phyloP scores from a whole-genome alignment of 2,888 invertebrate genomes.

The Muschampia plurimacula region DNA sequence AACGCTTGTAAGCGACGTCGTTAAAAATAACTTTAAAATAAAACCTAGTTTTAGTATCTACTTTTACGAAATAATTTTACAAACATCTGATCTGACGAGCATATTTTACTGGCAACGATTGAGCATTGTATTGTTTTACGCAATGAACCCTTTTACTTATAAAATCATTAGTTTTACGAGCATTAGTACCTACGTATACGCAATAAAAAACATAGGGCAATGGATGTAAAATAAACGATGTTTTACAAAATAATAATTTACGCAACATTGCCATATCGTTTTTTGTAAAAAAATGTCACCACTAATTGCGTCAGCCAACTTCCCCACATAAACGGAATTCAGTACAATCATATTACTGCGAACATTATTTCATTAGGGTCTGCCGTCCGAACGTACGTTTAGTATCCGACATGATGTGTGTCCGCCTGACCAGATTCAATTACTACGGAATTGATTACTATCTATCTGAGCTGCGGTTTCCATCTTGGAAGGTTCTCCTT shows the following conservation, averaged over 20 bases:
- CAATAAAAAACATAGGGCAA: no score
- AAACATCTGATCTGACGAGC: no score
- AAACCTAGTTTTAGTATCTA: no score
- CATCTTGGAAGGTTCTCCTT: slow-evolving; percentile 51
- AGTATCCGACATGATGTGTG: slow-evolving; percentile 61
- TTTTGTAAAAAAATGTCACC: not conserved
- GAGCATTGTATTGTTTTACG: no score
- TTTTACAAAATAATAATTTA: not conserved
- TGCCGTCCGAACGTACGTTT: slow-evolving; percentile 24
- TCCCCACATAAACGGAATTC: slow-evolving; percentile 21
- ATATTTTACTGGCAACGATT: no score
- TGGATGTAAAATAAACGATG: no score
- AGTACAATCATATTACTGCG: slow-evolving; percentile 56
- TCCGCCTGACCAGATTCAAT: slow-evolving; percentile 76
- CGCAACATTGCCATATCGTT: not conserved
- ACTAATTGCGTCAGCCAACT: slow-evolving; percentile 16
- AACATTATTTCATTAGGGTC: slow-evolving; percentile 14
- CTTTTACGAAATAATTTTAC: no score
- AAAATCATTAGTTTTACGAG: no score
- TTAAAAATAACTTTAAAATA: no score
- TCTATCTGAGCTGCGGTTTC: slow-evolving; percentile 65
- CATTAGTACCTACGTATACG: no score
- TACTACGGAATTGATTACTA: slow-evolving; percentile 75
- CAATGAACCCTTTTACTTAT: no score
- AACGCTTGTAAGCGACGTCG: slow-evolving; percentile 4